Base-by-base conservation (phyloP, 2,113 vertebrate species). In the Columbina picui region DNA sequence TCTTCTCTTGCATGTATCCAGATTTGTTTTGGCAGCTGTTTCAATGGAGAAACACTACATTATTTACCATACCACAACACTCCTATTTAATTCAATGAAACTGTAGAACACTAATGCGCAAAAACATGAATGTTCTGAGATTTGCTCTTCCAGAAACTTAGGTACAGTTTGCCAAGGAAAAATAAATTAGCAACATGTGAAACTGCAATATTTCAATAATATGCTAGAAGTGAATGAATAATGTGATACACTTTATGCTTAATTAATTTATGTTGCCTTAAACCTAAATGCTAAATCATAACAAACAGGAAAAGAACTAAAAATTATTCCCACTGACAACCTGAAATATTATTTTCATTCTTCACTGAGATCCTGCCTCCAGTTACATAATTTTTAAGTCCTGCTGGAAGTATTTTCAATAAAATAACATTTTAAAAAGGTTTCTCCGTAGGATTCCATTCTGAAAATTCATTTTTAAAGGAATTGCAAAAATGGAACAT, bases 401-500 rank as follows among this genome's bases (percentile, higher is more conserved):
- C 26, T 73, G 60, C 6, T 96, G 70, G 65, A 94, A 94, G 36
- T 63, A 57, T 92, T 94, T 96, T 96, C 78, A 92, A 70, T 91
- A 65, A 95, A 96, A 81, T 36, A 36, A 43, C 39, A 43, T 96
- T 97, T 95, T 19, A 21, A 87, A 95, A 90, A 97, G 85, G 82
- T 41, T 84, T 96, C 97, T 92, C 80, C 20, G 21, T 57, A 71
- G 75, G 88, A 92, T 89, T 87, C 38, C 41, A 89, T 76, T 95
- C 49, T 90, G 87, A 96, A 94, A 96, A 93, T 59, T 78, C 21
- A 55, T 68, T 27, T 92, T 86, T 76, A 89, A 79, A 61, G 50
- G 59, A 95, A 96, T 93, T 93, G 69, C 53, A 97, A 97, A 85
- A 96, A 96, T 91, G 38, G 95, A 84, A 96, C 70, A 94, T 91